These are phyloP conservation scores for Chelonus formosanus DNA, from an alignment of 2,888 invertebrate genomes.

Conservation along the genomic window DNA sequence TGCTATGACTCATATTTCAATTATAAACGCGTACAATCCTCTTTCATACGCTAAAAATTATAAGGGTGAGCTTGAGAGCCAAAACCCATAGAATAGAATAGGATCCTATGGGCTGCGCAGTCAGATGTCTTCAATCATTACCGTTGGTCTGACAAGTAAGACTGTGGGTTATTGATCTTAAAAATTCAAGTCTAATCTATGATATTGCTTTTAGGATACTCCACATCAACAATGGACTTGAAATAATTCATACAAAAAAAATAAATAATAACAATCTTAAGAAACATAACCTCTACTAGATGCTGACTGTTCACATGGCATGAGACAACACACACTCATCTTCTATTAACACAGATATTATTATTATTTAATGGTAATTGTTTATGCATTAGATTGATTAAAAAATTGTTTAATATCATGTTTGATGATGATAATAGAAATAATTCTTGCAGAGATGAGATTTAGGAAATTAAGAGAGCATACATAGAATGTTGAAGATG, in stretches of 20 bases:
- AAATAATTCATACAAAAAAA: no score
- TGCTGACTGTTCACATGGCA: no score
- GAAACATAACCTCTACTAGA: no score
- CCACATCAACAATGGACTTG: neutral
- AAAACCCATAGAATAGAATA: slow-evolving; percentile 18
- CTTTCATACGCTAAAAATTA: slow-evolving; percentile 39
- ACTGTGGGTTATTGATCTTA: slow-evolving; percentile 59
- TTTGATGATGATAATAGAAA: no score
- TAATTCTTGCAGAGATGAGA: no score
- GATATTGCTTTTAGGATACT: slow-evolving; percentile 38
- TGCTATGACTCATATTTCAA: slow-evolving; percentile 57
- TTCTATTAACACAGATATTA: neutral
- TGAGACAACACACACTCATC: no score
- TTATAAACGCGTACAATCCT: slow-evolving; percentile 49
- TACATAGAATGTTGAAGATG: neutral
- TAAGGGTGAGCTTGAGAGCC: slow-evolving; percentile 23
- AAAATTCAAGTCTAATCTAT: slow-evolving; percentile 57
- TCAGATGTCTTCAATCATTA: slow-evolving; percentile 53
- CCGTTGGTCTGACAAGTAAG: slow-evolving; percentile 57
- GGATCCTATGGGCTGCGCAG: slow-evolving; percentile 57
- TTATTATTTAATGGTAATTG: neutral
- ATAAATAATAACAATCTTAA: no score
- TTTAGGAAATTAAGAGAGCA: neutral
- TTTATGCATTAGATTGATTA: no score
- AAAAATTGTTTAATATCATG: no score